Percentiles rank a stretch among this genome's conserved stretches.
These are phyloP conservation scores for Phasianus colchicus DNA, from an alignment of 2,113 vertebrate species.

Conservation along the genomic window DNA sequence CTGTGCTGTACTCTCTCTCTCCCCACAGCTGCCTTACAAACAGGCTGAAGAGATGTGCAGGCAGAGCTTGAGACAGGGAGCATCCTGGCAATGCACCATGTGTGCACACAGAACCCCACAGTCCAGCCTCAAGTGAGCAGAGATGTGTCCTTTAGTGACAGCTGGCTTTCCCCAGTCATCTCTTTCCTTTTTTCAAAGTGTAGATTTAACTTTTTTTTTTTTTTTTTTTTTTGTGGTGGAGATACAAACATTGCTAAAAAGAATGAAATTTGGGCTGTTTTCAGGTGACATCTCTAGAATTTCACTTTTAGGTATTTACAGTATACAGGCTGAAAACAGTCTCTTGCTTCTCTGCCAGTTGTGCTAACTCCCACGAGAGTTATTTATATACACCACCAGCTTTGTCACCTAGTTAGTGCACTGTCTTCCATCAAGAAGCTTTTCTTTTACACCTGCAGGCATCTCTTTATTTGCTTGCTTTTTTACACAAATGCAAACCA, in stretches of 20 bases:
- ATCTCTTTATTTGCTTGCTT: not conserved
- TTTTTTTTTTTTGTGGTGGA: not conserved
- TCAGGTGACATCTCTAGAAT: not conserved
- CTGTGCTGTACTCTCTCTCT: not conserved
- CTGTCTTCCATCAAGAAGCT: not conserved
- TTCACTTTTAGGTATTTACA: not conserved
- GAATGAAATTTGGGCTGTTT: not conserved
- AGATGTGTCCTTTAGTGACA: not conserved
- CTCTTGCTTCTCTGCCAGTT: constrained; percentile 12
- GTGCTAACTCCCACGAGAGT: not conserved
- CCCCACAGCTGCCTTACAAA: not conserved
- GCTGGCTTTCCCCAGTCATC: not conserved
- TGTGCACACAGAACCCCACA: no score
- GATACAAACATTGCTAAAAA: not conserved
- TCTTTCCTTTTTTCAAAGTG: not conserved
- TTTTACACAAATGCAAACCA: not conserved
- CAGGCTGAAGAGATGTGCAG: not conserved
- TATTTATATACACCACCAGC: not conserved
- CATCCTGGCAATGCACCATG: fast-evolving
- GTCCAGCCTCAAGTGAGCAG: not conserved
- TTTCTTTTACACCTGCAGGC: not conserved
- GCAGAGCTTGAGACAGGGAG: not conserved
- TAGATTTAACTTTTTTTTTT: not conserved
- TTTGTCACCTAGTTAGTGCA: constrained; percentile 12
- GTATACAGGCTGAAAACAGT: not conserved